Evolutionary conservation across 2,113 vertebrate species (phyloP), one percentile per base, ranked within the genome.

Genomic region (Lamprotornis superbus): DNA sequence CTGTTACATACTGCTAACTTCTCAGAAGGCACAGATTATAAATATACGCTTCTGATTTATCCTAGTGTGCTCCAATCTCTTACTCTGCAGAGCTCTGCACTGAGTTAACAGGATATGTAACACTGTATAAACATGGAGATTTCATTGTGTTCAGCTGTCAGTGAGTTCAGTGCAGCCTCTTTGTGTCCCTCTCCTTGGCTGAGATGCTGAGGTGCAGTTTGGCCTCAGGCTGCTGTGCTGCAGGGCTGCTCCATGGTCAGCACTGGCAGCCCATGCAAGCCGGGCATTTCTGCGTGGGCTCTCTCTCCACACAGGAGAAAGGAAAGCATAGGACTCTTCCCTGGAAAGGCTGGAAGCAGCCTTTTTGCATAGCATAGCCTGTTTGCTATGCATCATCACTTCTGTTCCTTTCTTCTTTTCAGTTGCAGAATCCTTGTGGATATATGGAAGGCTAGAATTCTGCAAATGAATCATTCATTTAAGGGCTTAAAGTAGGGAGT

Each of bases 21-120:
- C 74, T 40, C 52, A 83, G 79, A 84, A 92, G 65, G 46, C 65
- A 80, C 37, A 49, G 73, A 82, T 93, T 93, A 90, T 92, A 94
- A 95, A 95, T 95, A 89, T 0, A 79, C 17, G 12, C 46, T 76
- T 94, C 60, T 81, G 68, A 77, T 76, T 64, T 88, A 59, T 85
- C 79, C 75, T 14, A 19, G 67, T 40, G 52, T 42, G 31, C 50
- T 90, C 65, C 11, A 5, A 30, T 91, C 71, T 70, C 52, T 70
- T 83, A 7, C 28, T 89, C 57, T 75, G 57, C 69, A 33, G 70
- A 44, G 40, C 64, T 83, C 56, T 82, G 28, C 30, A 13, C 55
- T 55, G 91, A 78, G 61, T 75, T 87, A 86, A 59, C 47, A 82
- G 90, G 65, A 57, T 35, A 25, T 1, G 2, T 71, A 65, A 71